Evolutionary conservation across 2,113 vertebrate species (phyloP).

Genomic region (Eptesicus fuscus): DNA sequence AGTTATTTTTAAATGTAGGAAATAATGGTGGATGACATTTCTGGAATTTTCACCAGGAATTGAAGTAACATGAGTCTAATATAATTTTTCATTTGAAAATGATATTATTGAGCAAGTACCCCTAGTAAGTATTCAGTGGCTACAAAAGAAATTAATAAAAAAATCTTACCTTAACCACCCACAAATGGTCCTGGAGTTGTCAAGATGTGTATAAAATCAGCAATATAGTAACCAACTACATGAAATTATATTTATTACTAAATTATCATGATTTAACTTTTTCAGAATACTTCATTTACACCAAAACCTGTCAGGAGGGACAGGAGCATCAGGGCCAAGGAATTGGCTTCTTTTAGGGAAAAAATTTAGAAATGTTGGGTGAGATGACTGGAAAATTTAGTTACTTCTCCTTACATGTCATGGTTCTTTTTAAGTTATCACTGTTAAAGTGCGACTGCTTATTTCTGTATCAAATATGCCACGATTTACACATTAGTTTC

Average conservation of each 20-base stretch:
- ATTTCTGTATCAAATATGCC: not conserved
- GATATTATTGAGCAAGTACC: not conserved
- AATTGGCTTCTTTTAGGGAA: not conserved
- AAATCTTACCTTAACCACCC: not conserved
- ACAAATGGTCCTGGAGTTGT: not conserved
- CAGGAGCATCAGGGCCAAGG: not conserved
- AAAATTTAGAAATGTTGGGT: not conserved
- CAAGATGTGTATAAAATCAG: not conserved
- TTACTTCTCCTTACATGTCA: not conserved
- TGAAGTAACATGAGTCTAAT: not conserved
- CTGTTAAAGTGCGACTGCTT: not conserved
- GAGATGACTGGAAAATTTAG: not conserved
- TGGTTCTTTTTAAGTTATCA: not conserved
- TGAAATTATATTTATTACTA: not conserved
- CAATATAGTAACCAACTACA: not conserved
- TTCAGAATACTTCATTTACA: not conserved
- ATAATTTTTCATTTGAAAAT: not conserved
- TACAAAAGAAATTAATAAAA: not conserved
- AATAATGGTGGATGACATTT: not conserved
- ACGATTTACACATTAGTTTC: not conserved
- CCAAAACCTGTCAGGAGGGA: not conserved
- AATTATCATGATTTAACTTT: not conserved
- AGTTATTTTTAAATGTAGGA: slow-evolving; percentile 5
- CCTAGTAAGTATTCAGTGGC: not conserved
- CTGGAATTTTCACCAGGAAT: slow-evolving; percentile 20